Percentiles rank a stretch among this genome's conserved stretches.
phyloP scores from a whole-genome alignment of 2,797 vertebrate genomes.

The Typhlichthys subterraneus region DNA sequence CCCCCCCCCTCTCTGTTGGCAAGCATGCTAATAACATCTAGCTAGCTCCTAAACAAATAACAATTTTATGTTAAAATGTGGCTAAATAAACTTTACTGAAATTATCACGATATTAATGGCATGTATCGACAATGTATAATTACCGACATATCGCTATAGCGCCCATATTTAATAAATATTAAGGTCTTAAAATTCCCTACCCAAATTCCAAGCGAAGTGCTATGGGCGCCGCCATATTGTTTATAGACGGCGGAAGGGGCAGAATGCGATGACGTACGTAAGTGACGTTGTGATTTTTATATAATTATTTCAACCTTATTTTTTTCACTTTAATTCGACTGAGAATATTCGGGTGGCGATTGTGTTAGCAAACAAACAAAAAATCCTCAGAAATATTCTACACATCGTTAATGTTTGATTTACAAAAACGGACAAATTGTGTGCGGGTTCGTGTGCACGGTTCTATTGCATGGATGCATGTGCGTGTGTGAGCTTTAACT shows the following conservation, averaged over 20 bases:
- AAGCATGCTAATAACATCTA: too few relatives aligned
- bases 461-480: too few relatives aligned
- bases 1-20: too few relatives aligned
- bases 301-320: background rate
- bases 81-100: background rate
- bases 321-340: background rate
- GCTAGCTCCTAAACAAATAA: too few relatives aligned
- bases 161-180: accelerated
- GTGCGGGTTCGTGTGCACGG: conserved; percentile 1
- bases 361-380: too few relatives aligned
- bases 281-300: background rate
- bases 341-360: too few relatives aligned
- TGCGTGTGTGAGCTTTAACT: too few relatives aligned
- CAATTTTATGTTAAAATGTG: background rate
- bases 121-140: accelerated
- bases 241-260: conserved; percentile 60
- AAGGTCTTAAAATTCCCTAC: conserved; percentile 69
- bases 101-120: accelerated
- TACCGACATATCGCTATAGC: too few relatives aligned
- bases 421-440: background rate
- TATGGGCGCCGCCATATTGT: conserved; percentile 90
- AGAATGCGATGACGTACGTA: conserved; percentile 64
- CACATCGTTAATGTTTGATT: too few relatives aligned
- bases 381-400: too few relatives aligned
- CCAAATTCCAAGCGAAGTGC: conserved; percentile 89